Base-by-base conservation (phyloP, 2,797 vertebrate genomes). In the Crypturellus tataupa region DNA sequence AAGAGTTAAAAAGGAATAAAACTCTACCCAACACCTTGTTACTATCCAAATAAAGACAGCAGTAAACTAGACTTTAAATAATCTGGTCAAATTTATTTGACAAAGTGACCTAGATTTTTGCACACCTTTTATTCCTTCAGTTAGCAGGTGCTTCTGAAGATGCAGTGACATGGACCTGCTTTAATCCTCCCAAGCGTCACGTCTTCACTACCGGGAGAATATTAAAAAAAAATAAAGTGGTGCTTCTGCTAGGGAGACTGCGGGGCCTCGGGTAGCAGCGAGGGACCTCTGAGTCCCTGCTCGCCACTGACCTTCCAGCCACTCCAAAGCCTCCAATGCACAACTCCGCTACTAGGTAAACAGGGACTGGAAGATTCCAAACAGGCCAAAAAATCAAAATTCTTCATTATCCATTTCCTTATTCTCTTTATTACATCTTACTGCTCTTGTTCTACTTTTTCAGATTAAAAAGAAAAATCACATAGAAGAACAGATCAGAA, bases 251-350 rank as follows among this genome's bases (percentile, higher is more conserved):
- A 75, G 51, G 75, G 20, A 18, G 13, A 17, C 21, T 11, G 40
- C 4, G n/a, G 6, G 5, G 6, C 10, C 29, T 1, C 1, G 3
- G 31, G 29, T 46, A 3, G 2, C 3, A 2, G 25, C 44, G n/a
- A 75, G 3, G 10, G 29, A 58, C 31, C 46, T 33, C 33, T 1
- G 2, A 78, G 55, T 72, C 46, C 10, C 24, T 24, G 21, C 58
- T 37, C 49, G n/a, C 10, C 20, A 12, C 16, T 10, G 56, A 31
- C 25, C 21, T 78, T 65, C 20, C 19, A 39, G 1, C 5, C 21
- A 51, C 35, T 14, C 9, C 49, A 35, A 53, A 19, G 35, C 29
- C 35, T 70, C 17, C 19, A 16, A 18, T 12, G 21, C 49, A 29
- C 12, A 39, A 19, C 49, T 39, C 47, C 31, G 47, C 37, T 70